Conservation (phyloP, 2,888 invertebrate species). For the Philhelius pedissequus region DNA sequence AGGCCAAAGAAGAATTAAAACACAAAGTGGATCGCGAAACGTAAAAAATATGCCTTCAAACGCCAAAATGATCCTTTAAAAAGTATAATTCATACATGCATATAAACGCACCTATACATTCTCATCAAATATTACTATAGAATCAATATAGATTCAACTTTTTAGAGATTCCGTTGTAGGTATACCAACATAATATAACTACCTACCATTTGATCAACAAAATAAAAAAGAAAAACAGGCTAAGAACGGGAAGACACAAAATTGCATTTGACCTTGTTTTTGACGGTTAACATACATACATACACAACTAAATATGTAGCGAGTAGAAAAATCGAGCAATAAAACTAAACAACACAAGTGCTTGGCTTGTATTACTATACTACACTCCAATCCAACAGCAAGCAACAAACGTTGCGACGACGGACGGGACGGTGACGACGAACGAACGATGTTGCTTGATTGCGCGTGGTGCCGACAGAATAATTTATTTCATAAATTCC, state of each 20-base stretch:
- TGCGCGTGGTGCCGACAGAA: slow-evolving; percentile 53
- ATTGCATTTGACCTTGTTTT: slow-evolving; percentile 69
- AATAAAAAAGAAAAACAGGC: slow-evolving; percentile 7
- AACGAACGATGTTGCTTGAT: slow-evolving; percentile 31
- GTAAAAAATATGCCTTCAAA: not conserved
- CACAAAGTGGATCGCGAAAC: not conserved
- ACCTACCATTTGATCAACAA: too few species aligned
- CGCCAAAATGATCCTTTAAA: not conserved
- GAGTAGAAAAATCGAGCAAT: not conserved
- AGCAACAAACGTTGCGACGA: not conserved
- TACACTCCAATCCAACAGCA: too few species aligned
- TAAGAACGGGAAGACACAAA: slow-evolving; percentile 55
- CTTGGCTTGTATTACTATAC: not conserved
- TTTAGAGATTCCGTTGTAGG: slow-evolving; percentile 15
- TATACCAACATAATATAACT: not conserved
- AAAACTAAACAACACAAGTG: slow-evolving; percentile 35
- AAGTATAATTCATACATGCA: not conserved
- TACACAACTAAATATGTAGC: not conserved
- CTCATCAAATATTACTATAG: not conserved
- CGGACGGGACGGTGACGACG: too few species aligned
- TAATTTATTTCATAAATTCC: slow-evolving; percentile 68
- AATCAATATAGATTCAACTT: not conserved
- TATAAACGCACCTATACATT: not conserved
- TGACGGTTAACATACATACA: slow-evolving; percentile 16
- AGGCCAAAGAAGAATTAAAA: not conserved